Evolutionary conservation across 2,113 vertebrate genomes (phyloP).

Genomic region (Canis aureus): DNA sequence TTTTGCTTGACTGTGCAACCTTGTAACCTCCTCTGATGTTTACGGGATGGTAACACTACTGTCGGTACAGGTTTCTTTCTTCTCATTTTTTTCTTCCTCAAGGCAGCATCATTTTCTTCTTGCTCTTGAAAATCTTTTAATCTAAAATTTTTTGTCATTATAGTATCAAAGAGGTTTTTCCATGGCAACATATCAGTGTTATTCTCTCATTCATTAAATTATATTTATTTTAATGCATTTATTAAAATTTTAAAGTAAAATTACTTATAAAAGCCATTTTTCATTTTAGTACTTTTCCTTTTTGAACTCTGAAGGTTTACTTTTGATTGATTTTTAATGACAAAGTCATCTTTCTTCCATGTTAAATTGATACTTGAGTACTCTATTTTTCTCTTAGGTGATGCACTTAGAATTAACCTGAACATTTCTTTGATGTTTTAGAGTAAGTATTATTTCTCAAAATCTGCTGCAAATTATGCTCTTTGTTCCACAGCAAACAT

Average conservation of each 20-base stretch:
- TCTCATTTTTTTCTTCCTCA: background rate
- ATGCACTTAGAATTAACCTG: constrained; percentile 41
- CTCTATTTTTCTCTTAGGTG: constrained; percentile 51
- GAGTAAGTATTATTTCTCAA: constrained; percentile 41
- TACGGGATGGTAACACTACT: background rate
- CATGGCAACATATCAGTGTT: constrained; percentile 16
- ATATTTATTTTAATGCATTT: constrained; percentile 67
- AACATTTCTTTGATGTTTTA: constrained; percentile 56
- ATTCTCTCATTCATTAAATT: constrained; percentile 55
- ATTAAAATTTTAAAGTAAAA: constrained; percentile 56
- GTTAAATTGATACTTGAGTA: constrained; percentile 64
- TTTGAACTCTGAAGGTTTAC: constrained; percentile 58
- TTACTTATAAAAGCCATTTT: constrained; percentile 63
- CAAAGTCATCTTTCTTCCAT: constrained; percentile 22
- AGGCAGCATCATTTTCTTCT: background rate
- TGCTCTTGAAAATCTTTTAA: background rate
- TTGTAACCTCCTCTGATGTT: background rate
- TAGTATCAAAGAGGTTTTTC: background rate
- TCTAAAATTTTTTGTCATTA: constrained; percentile 30
- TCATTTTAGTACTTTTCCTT: constrained; percentile 37
- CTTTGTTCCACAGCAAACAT: constrained; percentile 26
- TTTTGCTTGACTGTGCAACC: background rate
- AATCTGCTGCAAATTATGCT: constrained; percentile 48
- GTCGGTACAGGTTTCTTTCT: background rate
- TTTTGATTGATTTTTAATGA: constrained; percentile 76